Percentiles rank a stretch among this genome's conserved stretches.
Evolutionary conservation across 2,113 vertebrate genomes (phyloP).

Genomic region (Antennarius striatus): DNA sequence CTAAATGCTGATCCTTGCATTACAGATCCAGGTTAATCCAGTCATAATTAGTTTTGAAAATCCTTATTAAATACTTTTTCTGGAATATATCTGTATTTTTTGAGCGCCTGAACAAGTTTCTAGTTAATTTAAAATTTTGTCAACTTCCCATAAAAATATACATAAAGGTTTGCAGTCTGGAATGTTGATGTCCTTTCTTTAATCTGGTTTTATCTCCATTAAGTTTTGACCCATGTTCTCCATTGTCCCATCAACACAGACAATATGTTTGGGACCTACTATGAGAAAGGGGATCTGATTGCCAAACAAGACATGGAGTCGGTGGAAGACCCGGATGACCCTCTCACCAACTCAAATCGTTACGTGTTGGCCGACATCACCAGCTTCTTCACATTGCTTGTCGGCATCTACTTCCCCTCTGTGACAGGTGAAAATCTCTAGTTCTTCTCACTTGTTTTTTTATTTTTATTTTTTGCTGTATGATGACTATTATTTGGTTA

Average conservation of each 20-base stretch:
- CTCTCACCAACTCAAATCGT: slow-evolving; percentile 85
- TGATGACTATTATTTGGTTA: not conserved
- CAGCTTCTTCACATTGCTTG: slow-evolving; percentile 94
- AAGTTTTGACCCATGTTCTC: not conserved
- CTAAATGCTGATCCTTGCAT: too few species aligned
- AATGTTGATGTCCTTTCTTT: not conserved
- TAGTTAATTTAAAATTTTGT: too few species aligned
- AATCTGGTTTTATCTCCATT: not conserved
- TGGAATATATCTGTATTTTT: too few species aligned
- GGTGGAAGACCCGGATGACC: slow-evolving; percentile 60
- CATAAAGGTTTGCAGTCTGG: too few species aligned
- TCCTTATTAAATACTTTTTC: too few species aligned
- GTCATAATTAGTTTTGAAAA: too few species aligned
- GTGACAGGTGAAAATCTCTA: slow-evolving; percentile 88
- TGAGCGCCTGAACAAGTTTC: too few species aligned
- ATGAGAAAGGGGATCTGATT: slow-evolving; percentile 88
- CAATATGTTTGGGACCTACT: slow-evolving; percentile 91
- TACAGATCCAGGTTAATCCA: too few species aligned
- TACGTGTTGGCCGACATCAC: slow-evolving; percentile 96
- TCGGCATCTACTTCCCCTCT: slow-evolving; percentile 98
- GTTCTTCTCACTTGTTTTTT: not conserved
- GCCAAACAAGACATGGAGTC: slow-evolving; percentile 80
- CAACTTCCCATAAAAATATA: too few species aligned
- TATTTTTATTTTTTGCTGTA: not conserved
- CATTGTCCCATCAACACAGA: slow-evolving; percentile 67